Evolutionary conservation across 2,797 vertebrate genomes (phyloP), one percentile per base, ranked within the genome.

Genomic region (Anomalospiza imberbis): DNA sequence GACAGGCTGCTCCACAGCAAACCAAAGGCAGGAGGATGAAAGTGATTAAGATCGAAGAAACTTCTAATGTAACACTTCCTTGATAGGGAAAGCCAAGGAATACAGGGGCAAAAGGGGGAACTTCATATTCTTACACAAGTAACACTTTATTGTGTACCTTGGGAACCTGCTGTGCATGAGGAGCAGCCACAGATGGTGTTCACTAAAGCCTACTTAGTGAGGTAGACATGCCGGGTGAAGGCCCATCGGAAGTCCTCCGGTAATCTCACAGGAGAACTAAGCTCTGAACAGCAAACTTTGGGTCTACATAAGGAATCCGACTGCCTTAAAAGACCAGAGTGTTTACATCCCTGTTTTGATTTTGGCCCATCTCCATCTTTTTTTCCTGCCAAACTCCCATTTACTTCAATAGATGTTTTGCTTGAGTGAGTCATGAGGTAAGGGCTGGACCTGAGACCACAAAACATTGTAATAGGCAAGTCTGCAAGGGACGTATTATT

Each of bases 111-210:
- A 65, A 84, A 88, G 38, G 16, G 8, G 13, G 9, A 92, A 74
- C 26, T 55, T 42, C 29, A 55, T 40, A 73, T 58, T 94, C 73
- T 74, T 61, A 79, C 24, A 65, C 42, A 80, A 84, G 32, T 28
- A 79, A 31, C 16, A 65, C 45, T 84, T 85, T 38, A 26, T 14
- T 90, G 24, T 94, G 66, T 75, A 12, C 50, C 48, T 84, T 88
- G 47, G 70, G 63, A 91, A 29, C 51, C 25, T 19, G 45, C 32
- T 78, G 48, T 60, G 73, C 85, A 38, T 2, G 14, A 55, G n/a
- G 47, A 91, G 32, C 58, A 70, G 21, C 31, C 87, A 84, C 94
- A 97, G 95, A 96, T 91, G 94, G 94, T 7, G 6, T 7, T 93
- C 2, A 2, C 68, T 95, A 95, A 96, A 96, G 67, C 87, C 89